Conservation (phyloP, 1,140 invertebrate species). For the Nautilus pompilius region DNA sequence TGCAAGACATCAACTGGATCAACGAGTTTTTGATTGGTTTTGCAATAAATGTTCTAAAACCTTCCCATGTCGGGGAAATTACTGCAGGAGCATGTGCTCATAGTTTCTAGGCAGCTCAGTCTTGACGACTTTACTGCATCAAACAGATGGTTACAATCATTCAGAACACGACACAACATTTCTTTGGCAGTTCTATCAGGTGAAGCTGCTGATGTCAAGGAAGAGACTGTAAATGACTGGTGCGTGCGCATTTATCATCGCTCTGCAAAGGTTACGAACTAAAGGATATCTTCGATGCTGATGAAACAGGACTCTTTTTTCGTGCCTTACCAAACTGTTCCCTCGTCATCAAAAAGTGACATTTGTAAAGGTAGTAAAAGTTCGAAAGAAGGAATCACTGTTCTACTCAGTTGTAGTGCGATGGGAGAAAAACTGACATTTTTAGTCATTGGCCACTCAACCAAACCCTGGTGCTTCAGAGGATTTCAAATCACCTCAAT, state of each 20-base stretch:
- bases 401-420: conserved; percentile 15
- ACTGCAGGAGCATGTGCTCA: no score
- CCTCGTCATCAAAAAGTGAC: conserved; percentile 9
- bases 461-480: conserved; percentile 13
- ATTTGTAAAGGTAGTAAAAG: conserved; percentile 17
- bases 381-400: conserved; percentile 21
- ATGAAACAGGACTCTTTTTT: conserved; percentile 25
- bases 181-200: no score
- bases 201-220: conserved; percentile 14
- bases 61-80: no score
- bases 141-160: no score
- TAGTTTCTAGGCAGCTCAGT: no score
- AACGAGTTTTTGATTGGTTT: no score
- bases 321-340: conserved; percentile 4
- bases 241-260: conserved; percentile 9
- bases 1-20: no score
- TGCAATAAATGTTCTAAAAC: no score
- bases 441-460: conserved; percentile 18
- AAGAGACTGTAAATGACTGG: conserved; percentile 6
- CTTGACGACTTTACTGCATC: no score
- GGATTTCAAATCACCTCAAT: conserved; percentile 4
- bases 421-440: conserved; percentile 16
- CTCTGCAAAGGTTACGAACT: conserved; percentile 17
- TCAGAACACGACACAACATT: no score
- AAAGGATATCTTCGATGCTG: conserved; percentile 25